Conservation (phyloP, 1,140 invertebrate genomes). For the Polypedilum pembai region DNA sequence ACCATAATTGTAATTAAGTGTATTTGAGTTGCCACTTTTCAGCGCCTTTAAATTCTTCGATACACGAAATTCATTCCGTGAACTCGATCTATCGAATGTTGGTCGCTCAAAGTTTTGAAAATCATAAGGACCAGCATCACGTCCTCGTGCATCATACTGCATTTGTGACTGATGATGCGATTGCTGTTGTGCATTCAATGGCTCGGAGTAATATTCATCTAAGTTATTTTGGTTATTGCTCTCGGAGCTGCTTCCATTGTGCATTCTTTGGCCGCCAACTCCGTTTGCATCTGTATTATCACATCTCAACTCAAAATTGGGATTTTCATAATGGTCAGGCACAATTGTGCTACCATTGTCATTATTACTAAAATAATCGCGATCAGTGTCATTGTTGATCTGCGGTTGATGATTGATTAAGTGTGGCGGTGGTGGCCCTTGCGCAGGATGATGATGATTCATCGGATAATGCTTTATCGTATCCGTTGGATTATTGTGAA, state of each 20-base stretch:
- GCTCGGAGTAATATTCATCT: conserved; percentile 42
- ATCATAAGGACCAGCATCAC: conserved; percentile 33
- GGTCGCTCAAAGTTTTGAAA: conserved; percentile 42
- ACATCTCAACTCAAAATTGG: conserved; percentile 39
- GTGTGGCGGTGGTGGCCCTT: conserved; percentile 30
- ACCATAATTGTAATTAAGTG: conserved; percentile 31
- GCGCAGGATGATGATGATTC: conserved; percentile 32
- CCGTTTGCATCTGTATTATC: background rate
- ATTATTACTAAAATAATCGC: conserved; percentile 35
- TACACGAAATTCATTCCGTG: conserved; percentile 31
- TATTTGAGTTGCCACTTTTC: conserved; percentile 22
- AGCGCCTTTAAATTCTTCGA: conserved; percentile 31
- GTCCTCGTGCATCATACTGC: background rate
- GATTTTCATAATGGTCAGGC: conserved; percentile 42
- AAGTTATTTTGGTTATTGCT: conserved; percentile 34
- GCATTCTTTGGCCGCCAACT: conserved; percentile 23
- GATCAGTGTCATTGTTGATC: conserved; percentile 30
- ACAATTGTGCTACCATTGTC: conserved; percentile 28
- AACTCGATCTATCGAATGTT: conserved; percentile 35
- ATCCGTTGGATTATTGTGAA: conserved; percentile 8
- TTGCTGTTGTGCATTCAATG: conserved; percentile 33
- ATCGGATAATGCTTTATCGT: conserved; percentile 34
- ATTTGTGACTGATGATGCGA: background rate
- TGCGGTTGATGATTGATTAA: conserved; percentile 27
- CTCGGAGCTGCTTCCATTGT: conserved; percentile 29